Conservation (phyloP, 2,888 invertebrate species). For the Alentia gelatinosa region DNA sequence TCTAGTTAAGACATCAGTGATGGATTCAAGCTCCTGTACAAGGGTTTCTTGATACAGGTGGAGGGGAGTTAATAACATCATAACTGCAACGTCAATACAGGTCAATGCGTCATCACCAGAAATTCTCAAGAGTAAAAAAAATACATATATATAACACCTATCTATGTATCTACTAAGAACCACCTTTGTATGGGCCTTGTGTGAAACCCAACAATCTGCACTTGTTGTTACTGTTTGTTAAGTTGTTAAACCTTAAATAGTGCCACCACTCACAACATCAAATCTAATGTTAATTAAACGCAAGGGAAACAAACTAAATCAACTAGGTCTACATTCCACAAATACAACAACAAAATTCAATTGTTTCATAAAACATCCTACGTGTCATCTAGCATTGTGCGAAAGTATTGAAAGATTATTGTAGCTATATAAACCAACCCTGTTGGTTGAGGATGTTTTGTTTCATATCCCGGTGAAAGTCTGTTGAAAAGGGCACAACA, state of each 20-base stretch:
- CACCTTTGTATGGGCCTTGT: not conserved
- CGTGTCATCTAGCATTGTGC: slow-evolving; percentile 30
- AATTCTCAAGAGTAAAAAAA: not conserved
- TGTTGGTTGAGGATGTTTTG: slow-evolving; percentile 52
- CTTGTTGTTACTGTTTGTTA: not conserved
- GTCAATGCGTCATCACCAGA: not conserved
- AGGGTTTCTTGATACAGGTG: not conserved
- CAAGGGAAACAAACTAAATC: not conserved
- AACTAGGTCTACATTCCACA: slow-evolving; percentile 14
- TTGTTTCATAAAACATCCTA: slow-evolving; percentile 13
- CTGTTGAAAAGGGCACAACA: slow-evolving; percentile 50
- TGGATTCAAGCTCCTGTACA: not conserved
- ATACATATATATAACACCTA: not conserved
- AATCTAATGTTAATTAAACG: slow-evolving; percentile 23
- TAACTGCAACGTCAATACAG: not conserved
- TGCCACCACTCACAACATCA: slow-evolving; percentile 40
- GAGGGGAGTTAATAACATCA: not conserved
- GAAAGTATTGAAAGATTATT: not conserved
- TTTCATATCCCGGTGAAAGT: slow-evolving; percentile 52
- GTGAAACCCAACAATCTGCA: not conserved
- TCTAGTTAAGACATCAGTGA: too few species aligned
- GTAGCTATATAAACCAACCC: slow-evolving; percentile 41
- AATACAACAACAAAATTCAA: slow-evolving; percentile 25
- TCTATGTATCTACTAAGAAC: not conserved
- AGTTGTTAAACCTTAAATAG: slow-evolving; percentile 23